These are phyloP conservation scores for Vollenhovia emeryi DNA, from an alignment of 1,140 invertebrate genomes.

Conservation along the genomic window DNA sequence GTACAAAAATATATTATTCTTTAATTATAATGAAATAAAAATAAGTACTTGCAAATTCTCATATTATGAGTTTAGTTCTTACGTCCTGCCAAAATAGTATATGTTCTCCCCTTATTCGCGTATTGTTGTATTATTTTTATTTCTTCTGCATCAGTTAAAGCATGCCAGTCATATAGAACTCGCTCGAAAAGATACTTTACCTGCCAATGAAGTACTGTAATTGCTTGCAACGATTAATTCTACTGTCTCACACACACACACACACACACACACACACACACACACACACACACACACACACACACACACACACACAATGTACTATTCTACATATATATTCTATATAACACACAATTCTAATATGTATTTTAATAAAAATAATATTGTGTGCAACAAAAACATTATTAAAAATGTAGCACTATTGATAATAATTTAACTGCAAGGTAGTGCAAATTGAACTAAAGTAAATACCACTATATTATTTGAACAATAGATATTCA, in stretches of 20 bases:
- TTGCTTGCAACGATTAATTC: neutral
- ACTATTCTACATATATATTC: no score
- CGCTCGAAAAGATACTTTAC: constrained; percentile 1
- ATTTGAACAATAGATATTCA: neutral
- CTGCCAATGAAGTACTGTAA: neutral
- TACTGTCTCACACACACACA: no score
- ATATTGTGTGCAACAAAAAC: neutral
- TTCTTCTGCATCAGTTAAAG: constrained; percentile 2
- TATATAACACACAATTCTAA: no score
- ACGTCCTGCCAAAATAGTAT: neutral
- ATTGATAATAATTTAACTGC: neutral
- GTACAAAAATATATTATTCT: neutral
- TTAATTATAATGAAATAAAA: constrained; percentile 2
- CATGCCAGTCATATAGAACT: neutral
- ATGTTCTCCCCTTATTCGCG: neutral
- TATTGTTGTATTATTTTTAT: constrained; percentile 30
- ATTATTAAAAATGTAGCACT: neutral
- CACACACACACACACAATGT: no score
- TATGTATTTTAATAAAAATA: neutral
- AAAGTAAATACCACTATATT: neutral
- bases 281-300: no score
- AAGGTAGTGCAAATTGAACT: neutral
- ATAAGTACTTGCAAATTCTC: neutral
- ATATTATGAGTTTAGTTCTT: neutral
- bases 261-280: no score